Evolutionary conservation across 2,888 invertebrate genomes (phyloP), one percentile per base, ranked within the genome.

Genomic region (Aplocera efformata): DNA sequence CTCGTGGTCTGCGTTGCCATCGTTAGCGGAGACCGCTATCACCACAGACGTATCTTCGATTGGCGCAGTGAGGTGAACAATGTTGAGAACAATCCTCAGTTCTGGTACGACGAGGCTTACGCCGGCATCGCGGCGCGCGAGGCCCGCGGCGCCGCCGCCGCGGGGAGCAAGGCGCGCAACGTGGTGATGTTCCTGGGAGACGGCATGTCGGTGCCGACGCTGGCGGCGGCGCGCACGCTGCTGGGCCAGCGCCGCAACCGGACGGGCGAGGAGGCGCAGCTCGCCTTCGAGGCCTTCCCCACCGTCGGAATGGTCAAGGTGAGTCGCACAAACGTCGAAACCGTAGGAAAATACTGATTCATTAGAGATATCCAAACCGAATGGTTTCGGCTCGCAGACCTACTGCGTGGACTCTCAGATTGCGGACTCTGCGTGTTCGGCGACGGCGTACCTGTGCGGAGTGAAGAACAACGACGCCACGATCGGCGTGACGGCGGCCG

Each of bases 111-210:
- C 5, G 53, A 61, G 36, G 58, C 59, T 8, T 47, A 42, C 24
- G 52, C 40, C 2, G 52, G 41, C 10, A 46, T 26, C 56, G 11
- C 52, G 56, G 17, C 60, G 7, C 50, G 58, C 9, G 46, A 43
- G 31, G 45, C 22, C 91, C 91, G 2, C 33, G 45, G 28, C 42
- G 33, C 37, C 22, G 11, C 27, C 24, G 21, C 34, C 13, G 13
- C 13, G 13, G 53, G 31, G 32, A 9, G 17, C 10, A 21, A 77
- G 42, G 90, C 90, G 6, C 80, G 79, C 50, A 93, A 93, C 71
- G 75, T 92, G 4, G 91, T 93, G 44, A 75, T 93, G 63, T 93
- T 93, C 69, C 67, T 94, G 41, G 93, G 93, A 7, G 94, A 94
- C 74, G 94, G 94, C 25, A 92, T 94, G 93, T 92, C 92, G 0